phyloP scores from a whole-genome alignment of 1,140 invertebrate genomes.

The Eriocheir sinensis region DNA sequence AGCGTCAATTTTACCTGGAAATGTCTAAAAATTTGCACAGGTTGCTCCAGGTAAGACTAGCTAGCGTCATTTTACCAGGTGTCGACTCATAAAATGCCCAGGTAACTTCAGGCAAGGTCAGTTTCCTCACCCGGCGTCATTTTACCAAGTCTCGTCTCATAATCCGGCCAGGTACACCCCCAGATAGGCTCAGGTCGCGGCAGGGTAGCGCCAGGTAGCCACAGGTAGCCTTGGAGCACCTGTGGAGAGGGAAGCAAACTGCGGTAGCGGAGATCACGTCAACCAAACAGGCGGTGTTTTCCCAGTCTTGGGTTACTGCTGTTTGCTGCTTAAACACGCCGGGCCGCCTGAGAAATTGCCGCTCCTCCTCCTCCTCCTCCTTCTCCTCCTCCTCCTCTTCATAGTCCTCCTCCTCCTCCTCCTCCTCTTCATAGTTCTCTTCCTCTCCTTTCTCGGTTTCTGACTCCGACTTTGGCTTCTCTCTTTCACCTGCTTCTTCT shows the following conservation, averaged over 20 bases:
- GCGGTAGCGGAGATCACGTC: slow-evolving; percentile 60
- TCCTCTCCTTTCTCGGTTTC: not conserved
- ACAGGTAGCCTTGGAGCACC: not conserved
- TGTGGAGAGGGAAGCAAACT: slow-evolving; percentile 34
- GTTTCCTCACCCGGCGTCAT: not conserved
- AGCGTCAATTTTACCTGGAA: not conserved
- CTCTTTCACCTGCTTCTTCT: not conserved
- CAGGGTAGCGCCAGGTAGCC: slow-evolving; percentile 31
- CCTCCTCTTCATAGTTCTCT: not conserved
- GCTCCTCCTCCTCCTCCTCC: slow-evolving; percentile 27
- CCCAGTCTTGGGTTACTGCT: slow-evolving; percentile 52
- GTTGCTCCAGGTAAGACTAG: no score
- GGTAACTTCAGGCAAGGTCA: no score
- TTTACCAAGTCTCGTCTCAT: no score
- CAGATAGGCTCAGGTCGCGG: not conserved
- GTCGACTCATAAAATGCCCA: not conserved
- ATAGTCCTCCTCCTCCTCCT: not conserved
- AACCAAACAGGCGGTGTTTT: slow-evolving; percentile 56
- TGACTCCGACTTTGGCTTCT: not conserved
- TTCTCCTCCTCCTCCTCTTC: slow-evolving; percentile 14
- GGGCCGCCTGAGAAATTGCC: slow-evolving; percentile 65
- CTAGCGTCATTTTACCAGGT: no score
- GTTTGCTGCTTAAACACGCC: slow-evolving; percentile 58
- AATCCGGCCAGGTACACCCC: no score
- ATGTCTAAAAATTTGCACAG: not conserved